A percentile compares a stretch with the other conserved stretches of the same genome.
Evolutionary conservation across 2,797 vertebrate genomes (phyloP).

Genomic region (Eulemur albifrons): DNA sequence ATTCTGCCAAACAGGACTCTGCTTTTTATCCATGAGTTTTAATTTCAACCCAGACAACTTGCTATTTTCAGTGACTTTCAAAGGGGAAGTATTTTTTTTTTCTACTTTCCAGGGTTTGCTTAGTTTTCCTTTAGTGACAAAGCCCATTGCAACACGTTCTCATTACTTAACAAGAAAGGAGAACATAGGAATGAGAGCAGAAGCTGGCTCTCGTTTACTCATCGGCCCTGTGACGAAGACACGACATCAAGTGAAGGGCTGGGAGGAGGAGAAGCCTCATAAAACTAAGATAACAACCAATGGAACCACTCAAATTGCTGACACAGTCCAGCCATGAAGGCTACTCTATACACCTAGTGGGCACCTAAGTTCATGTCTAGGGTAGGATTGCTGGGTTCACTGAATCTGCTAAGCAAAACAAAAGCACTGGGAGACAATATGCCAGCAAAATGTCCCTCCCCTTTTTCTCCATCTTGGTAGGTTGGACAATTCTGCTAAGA

Average conservation of each 20-base stretch:
- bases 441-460: background rate
- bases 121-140: background rate
- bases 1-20: background rate
- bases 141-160: background rate
- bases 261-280: background rate
- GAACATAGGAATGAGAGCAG: background rate
- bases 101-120: slow-evolving; percentile 15
- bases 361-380: background rate
- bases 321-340: background rate
- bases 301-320: background rate
- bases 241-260: background rate
- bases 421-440: background rate
- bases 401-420: background rate
- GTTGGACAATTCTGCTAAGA: background rate
- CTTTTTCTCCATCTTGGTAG: background rate
- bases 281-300: background rate
- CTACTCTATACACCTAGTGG: too few relatives aligned
- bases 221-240: background rate
- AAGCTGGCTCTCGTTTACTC: background rate
- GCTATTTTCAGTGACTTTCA: background rate
- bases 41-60: background rate
- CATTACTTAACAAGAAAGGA: slow-evolving; percentile 44
- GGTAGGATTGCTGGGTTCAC: background rate
- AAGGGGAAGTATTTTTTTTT: slow-evolving; percentile 8
- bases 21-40: background rate